Conservation (phyloP, 2,797 vertebrate species). For the Clamator glandarius region DNA sequence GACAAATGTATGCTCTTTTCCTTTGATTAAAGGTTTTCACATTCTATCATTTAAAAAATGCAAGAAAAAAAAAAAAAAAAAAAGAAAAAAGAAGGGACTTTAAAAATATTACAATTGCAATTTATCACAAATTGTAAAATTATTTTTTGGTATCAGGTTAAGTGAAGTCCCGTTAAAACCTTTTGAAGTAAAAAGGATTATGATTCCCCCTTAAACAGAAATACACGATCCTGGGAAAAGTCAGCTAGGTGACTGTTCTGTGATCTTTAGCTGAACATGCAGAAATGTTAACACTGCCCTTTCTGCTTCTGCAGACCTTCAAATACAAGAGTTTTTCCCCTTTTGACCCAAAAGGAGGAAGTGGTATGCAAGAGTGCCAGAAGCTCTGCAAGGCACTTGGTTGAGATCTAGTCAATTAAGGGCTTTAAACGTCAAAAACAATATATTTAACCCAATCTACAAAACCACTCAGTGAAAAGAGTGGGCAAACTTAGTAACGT, state of each 20-base stretch:
- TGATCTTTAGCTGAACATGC: conserved; percentile 28
- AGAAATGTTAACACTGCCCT: conserved; percentile 48
- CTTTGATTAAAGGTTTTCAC: neutral
- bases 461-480: conserved; percentile 17
- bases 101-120: neutral
- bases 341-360: conserved; percentile 53
- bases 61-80: no score
- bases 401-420: conserved; percentile 36
- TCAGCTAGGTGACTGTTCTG: neutral
- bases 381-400: conserved; percentile 3
- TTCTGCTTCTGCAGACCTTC: conserved; percentile 46
- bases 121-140: neutral
- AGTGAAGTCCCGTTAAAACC: neutral
- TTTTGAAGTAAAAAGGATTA: neutral
- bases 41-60: neutral
- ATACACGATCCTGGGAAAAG: neutral
- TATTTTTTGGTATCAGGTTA: neutral
- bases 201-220: neutral
- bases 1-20: neutral
- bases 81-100: no score
- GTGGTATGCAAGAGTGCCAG: conserved; percentile 10
- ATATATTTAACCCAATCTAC: conserved; percentile 47
- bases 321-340: conserved; percentile 48
- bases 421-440: conserved; percentile 42
- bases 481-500: conserved; percentile 13